Percentiles rank a stretch among this genome's conserved stretches.
These are phyloP conservation scores for Eupithecia centaureata DNA, from an alignment of 2,888 invertebrate species.

Conservation along the genomic window DNA sequence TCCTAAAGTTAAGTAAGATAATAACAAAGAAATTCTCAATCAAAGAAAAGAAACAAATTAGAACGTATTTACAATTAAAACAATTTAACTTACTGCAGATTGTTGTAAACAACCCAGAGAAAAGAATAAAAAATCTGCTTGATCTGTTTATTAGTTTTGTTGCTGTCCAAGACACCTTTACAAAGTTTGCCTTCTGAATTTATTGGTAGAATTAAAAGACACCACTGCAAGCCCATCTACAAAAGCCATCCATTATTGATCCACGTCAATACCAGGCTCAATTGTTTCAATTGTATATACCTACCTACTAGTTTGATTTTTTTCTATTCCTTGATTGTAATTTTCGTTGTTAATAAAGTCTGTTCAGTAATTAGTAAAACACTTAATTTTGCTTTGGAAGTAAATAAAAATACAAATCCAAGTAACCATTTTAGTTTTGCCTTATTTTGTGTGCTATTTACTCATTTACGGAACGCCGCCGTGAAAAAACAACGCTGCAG, in stretches of 20 bases:
- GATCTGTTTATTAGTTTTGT: not conserved
- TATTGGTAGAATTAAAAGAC: not conserved
- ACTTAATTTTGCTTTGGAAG: slow-evolving; percentile 27
- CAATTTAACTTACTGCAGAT: too few relatives aligned
- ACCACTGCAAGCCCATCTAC: not conserved
- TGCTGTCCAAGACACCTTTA: not conserved
- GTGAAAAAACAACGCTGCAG: slow-evolving; percentile 76
- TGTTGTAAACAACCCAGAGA: too few relatives aligned
- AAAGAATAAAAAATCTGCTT: not conserved
- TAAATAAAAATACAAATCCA: slow-evolving; percentile 51
- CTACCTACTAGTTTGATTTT: too few relatives aligned
- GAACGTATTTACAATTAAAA: too few relatives aligned
- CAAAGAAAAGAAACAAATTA: too few relatives aligned
- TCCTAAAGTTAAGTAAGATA: not conserved
- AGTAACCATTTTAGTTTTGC: slow-evolving; percentile 58
- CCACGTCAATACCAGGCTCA: too few relatives aligned
- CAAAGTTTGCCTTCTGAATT: not conserved
- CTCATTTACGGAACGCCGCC: slow-evolving; percentile 66
- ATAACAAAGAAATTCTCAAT: too few relatives aligned
- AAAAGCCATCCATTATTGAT: slow-evolving; percentile 9
- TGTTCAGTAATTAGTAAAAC: slow-evolving; percentile 23
- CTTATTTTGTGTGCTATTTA: slow-evolving; percentile 70
- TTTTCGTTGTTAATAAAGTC: too few relatives aligned
- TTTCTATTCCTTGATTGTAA: too few relatives aligned
- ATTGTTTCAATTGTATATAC: too few relatives aligned